Percentiles rank a stretch among this genome's conserved stretches.
These are phyloP conservation scores for Spea bombifrons DNA, from an alignment of 2,113 vertebrate species.

Conservation along the genomic window DNA sequence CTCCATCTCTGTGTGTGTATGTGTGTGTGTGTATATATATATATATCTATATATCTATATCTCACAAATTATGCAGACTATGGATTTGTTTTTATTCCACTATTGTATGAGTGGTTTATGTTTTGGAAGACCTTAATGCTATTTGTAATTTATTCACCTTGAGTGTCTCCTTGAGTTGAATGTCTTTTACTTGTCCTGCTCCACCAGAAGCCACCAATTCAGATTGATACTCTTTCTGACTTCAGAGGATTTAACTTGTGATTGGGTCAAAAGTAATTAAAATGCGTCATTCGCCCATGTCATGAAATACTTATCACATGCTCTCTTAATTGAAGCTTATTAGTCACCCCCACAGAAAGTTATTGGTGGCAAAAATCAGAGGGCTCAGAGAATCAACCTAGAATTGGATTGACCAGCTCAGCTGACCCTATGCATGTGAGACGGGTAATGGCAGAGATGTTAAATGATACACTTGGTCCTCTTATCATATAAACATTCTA, in stretches of 20 bases:
- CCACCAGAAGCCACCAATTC: neutral
- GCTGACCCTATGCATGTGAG: slow-evolving; percentile 32
- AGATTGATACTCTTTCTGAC: neutral
- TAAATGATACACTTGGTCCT: neutral
- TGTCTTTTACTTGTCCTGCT: neutral
- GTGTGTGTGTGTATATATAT: too few relatives aligned
- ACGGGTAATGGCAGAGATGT: slow-evolving; percentile 9
- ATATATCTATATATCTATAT: too few relatives aligned
- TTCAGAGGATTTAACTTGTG: slow-evolving; percentile 11
- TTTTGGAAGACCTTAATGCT: too few relatives aligned
- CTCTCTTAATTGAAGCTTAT: slow-evolving; percentile 21
- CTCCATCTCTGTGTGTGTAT: too few relatives aligned
- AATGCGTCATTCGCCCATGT: slow-evolving; percentile 1
- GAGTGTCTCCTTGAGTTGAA: too few relatives aligned
- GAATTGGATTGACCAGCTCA: slow-evolving; percentile 35
- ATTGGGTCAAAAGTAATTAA: slow-evolving; percentile 15
- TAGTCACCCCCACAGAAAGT: neutral
- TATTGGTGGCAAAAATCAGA: slow-evolving; percentile 20
- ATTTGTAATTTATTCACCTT: too few relatives aligned
- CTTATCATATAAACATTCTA: neutral
- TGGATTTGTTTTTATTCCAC: too few relatives aligned
- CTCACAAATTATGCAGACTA: too few relatives aligned
- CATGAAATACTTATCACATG: slow-evolving; percentile 24
- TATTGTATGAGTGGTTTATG: too few relatives aligned
- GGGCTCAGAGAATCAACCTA: slow-evolving; percentile 1